Evolutionary conservation across 2,888 invertebrate species (phyloP).

Genomic region (Aspidapion aeneum): DNA sequence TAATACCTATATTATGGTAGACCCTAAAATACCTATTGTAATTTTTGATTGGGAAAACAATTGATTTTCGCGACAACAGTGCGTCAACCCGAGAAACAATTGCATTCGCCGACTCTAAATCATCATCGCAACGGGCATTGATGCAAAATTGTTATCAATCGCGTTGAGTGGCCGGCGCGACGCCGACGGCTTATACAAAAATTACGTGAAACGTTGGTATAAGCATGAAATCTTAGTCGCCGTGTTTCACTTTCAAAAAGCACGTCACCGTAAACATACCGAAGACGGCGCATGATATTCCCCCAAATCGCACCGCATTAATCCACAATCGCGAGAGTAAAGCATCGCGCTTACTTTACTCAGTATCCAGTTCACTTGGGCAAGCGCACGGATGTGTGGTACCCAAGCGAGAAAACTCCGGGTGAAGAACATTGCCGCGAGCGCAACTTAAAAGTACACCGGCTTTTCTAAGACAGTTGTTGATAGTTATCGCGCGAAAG

Average conservation of each 20-base stretch:
- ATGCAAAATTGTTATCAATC: not conserved
- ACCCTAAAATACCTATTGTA: not conserved
- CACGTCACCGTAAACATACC: slow-evolving; percentile 39
- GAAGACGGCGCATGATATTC: slow-evolving; percentile 7
- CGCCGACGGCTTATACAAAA: slow-evolving; percentile 42
- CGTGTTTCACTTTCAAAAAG: slow-evolving; percentile 50
- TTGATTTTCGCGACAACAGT: slow-evolving; percentile 1
- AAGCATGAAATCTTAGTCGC: slow-evolving; percentile 40
- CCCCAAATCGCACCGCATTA: not conserved
- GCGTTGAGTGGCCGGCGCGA: slow-evolving; percentile 8
- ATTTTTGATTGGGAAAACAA: slow-evolving; percentile 1
- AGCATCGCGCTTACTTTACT: slow-evolving; percentile 32
- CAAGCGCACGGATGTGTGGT: slow-evolving; percentile 49
- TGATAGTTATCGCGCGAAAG: not conserved
- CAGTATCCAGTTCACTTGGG: slow-evolving; percentile 48
- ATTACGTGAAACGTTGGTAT: slow-evolving; percentile 36
- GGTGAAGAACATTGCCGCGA: not conserved
- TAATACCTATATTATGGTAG: too few species aligned
- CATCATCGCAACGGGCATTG: slow-evolving; percentile 4
- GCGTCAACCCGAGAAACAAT: slow-evolving; percentile 11
- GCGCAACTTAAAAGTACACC: not conserved
- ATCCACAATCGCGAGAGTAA: slow-evolving; percentile 16
- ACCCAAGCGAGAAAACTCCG: slow-evolving; percentile 39
- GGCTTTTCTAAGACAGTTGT: not conserved
- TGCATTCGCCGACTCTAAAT: slow-evolving; percentile 15